Conservation (phyloP, 2,797 vertebrate species). For the Staurois parvus region DNA sequence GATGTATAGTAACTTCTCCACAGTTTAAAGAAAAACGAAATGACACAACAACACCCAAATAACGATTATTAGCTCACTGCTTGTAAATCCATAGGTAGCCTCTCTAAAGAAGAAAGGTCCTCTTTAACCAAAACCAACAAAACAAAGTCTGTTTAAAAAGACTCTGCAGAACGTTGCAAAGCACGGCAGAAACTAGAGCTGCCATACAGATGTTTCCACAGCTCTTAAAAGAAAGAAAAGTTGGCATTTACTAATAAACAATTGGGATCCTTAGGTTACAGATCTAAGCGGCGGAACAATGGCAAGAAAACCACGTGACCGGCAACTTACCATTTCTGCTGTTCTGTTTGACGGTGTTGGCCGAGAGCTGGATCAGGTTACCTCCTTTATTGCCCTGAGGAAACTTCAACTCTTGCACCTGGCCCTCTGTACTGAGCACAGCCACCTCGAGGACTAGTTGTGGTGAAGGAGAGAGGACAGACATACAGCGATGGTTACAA, state of each 20-base stretch:
- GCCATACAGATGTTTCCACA: constrained; percentile 58
- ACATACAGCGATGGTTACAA: constrained; percentile 31
- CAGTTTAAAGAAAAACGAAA: no score
- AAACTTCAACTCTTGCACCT: constrained; percentile 98
- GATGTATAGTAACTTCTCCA: no score
- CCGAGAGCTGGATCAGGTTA: constrained; percentile 94
- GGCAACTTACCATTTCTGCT: constrained; percentile 90
- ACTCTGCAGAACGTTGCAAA: not conserved
- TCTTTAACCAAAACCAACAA: constrained; percentile 3
- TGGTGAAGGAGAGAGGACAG: constrained; percentile 36
- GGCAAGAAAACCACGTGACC: constrained; percentile 32
- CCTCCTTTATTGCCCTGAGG: constrained; percentile 91
- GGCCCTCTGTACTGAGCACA: constrained; percentile 96
- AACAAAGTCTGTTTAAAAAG: not conserved
- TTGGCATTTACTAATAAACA: constrained; percentile 58
- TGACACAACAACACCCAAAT: no score
- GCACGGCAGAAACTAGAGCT: constrained; percentile 45
- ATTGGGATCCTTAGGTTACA: constrained; percentile 47
- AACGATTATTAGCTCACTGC: no score
- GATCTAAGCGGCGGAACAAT: constrained; percentile 56
- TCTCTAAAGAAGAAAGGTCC: no score
- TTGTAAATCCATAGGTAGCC: no score
- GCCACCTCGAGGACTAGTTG: constrained; percentile 92
- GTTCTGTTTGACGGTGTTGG: constrained; percentile 97
- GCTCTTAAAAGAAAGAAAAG: constrained; percentile 61